Percentiles rank a stretch among this genome's conserved stretches.
Evolutionary conservation across 23 tunicate genomes (phyloP).

Genomic region (Trididemnum nubilum): DNA sequence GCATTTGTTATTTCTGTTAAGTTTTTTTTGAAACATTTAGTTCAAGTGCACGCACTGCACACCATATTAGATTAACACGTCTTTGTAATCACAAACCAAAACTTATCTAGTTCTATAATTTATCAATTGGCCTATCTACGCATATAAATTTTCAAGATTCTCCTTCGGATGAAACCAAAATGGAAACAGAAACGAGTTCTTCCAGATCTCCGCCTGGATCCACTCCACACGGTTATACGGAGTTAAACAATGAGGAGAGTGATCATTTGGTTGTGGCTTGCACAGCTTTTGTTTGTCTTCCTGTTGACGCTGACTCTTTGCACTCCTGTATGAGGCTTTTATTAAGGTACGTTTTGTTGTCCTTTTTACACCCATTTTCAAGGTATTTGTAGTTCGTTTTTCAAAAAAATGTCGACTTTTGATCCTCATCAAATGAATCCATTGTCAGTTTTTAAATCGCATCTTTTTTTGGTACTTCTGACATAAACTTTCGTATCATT

Average conservation of each 20-base stretch:
- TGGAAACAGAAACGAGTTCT: conserved; percentile 46
- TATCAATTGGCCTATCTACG: too few relatives aligned
- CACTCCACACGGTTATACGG: background rate
- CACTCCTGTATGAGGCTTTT: conserved; percentile 90
- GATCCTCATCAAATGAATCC: too few relatives aligned
- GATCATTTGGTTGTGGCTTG: conserved; percentile 56
- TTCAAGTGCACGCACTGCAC: too few relatives aligned
- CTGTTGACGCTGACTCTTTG: conserved; percentile 85
- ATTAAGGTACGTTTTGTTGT: conserved; percentile 63
- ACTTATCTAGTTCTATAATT: too few relatives aligned
- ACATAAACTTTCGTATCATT: too few relatives aligned
- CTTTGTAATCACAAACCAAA: too few relatives aligned
- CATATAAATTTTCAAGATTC: too few relatives aligned
- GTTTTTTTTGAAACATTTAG: too few relatives aligned
- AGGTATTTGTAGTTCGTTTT: background rate
- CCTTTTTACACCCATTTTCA: background rate
- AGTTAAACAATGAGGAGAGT: conserved; percentile 22
- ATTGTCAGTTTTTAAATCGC: too few relatives aligned
- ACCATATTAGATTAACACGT: too few relatives aligned
- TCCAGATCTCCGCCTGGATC: background rate
- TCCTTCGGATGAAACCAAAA: conserved; percentile 29
- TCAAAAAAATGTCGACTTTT: background rate
- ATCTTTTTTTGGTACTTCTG: too few relatives aligned
- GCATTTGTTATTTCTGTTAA: too few relatives aligned
- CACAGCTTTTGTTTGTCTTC: conserved; percentile 57